These are phyloP conservation scores for Xestia sexstrigata DNA, from an alignment of 2,888 invertebrate species.

Conservation along the genomic window DNA sequence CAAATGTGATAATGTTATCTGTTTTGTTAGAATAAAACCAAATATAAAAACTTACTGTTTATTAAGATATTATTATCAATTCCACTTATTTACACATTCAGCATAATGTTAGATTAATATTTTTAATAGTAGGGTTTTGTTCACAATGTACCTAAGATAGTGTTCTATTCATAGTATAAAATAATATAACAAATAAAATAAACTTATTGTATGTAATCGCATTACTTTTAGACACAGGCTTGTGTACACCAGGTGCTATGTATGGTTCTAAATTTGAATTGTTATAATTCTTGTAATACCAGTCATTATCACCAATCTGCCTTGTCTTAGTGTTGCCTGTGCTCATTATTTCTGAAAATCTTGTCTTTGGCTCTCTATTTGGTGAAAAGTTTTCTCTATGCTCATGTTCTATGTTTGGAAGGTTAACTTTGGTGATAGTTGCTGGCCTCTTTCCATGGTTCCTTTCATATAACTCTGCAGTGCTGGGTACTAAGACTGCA, in stretches of 20 bases:
- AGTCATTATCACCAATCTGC: slow-evolving; percentile 92
- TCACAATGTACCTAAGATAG: slow-evolving; percentile 26
- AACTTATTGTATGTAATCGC: slow-evolving; percentile 63
- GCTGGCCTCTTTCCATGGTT: slow-evolving; percentile 83
- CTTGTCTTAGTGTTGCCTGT: slow-evolving; percentile 85
- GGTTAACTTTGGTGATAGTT: slow-evolving; percentile 86
- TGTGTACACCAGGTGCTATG: slow-evolving; percentile 83
- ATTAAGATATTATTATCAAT: slow-evolving; percentile 42
- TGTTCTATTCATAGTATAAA: slow-evolving; percentile 22
- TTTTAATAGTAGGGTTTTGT: slow-evolving; percentile 19
- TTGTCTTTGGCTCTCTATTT: slow-evolving; percentile 85
- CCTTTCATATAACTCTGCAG: slow-evolving; percentile 78
- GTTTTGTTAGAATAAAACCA: slow-evolving; percentile 45
- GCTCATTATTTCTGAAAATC: slow-evolving; percentile 81
- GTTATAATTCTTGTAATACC: slow-evolving; percentile 97
- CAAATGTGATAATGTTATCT: slow-evolving; percentile 24
- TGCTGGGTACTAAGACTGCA: slow-evolving; percentile 91
- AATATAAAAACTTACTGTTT: slow-evolving; percentile 38
- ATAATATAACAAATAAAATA: slow-evolving; percentile 51
- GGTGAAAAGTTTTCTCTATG: slow-evolving; percentile 81
- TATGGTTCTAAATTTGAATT: slow-evolving; percentile 90
- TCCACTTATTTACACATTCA: slow-evolving; percentile 54
- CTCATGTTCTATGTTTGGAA: slow-evolving; percentile 83
- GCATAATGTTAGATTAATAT: slow-evolving; percentile 12
- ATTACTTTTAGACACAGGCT: slow-evolving; percentile 69